Evolutionary conservation across 1,140 invertebrate genomes (phyloP).

Genomic region (Aphis craccivora): DNA sequence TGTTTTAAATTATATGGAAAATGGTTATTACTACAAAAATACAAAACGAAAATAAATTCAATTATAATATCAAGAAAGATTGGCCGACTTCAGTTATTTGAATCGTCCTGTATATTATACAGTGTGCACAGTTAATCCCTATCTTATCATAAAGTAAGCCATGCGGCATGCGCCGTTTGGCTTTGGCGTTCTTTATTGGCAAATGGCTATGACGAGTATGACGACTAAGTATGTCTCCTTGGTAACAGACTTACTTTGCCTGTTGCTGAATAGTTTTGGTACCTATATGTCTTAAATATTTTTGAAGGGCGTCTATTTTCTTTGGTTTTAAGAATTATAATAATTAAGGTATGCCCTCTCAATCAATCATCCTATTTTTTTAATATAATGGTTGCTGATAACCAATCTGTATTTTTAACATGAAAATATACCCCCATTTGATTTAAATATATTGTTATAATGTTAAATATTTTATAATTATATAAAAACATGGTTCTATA

Average conservation of each 20-base stretch:
- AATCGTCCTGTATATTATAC: neutral
- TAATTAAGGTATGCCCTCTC: neutral
- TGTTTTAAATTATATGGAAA: neutral
- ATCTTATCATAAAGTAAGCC: neutral
- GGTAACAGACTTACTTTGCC: neutral
- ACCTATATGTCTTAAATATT: neutral
- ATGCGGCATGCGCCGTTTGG: neutral
- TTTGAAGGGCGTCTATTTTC: neutral
- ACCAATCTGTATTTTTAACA: neutral
- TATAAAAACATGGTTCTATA: neutral
- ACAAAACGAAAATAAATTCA: neutral
- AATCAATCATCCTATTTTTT: neutral
- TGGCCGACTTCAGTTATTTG: neutral
- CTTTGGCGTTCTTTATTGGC: neutral
- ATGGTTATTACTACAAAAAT: neutral
- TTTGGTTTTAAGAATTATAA: neutral
- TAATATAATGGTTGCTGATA: neutral
- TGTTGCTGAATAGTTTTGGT: neutral
- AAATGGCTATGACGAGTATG: neutral
- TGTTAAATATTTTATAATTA: neutral
- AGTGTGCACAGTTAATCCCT: neutral
- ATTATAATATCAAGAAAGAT: neutral
- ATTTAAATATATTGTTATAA: neutral
- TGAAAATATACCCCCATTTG: neutral
- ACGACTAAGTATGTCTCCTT: neutral